Evolutionary conservation across 2,113 vertebrate genomes (phyloP), one percentile per base, ranked within the genome.

Genomic region (Phoenicopterus ruber): DNA sequence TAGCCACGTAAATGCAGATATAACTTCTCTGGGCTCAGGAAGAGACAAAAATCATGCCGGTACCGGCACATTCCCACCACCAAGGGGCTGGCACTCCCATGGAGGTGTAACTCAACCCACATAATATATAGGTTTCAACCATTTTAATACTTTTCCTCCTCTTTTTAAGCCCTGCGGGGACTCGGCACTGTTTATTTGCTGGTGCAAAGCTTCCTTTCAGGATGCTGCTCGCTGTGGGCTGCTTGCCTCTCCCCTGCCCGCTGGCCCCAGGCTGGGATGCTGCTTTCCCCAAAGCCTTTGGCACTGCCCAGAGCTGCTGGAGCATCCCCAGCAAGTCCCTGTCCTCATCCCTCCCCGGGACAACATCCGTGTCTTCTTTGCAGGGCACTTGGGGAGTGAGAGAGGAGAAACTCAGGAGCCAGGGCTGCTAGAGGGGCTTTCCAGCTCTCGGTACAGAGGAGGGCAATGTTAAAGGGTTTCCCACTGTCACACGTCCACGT

Each of bases 401-500:
- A 71, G 76, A 57, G 40, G 38, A 84, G 67, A 65, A 83, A 18
- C n/a, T 21, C 13, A 1, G 44, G 28, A 83, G 40, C 31, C 57
- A 28, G 44, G 25, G 54, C 79, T 73, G 67, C 22, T 21, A 11
- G 34, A 57, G 22, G 24, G 38, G 34, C 34, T 76, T 58, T 82
- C 82, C 78, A 72, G 74, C 82, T n/a, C 38, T 29, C 50, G 61
- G 57, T 29, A 8, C 7, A 19, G 81, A 78, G 72, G 42, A 63
- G 86, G 73, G 77, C 16, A 69, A 84, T 54, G 59, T 54, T 81
- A 36, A 74, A 93, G 50, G 21, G 5, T 70, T 92, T 82, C 88
- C 91, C 1, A 8, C 82, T 80, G 76, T 10, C 7, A 15, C 63
- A 88, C 96, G 88, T 94, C 95, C 63, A 88, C 96, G 88, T 94